Conservation (phyloP, 2,113 vertebrate genomes). For the Chascanopsetta lugubris region DNA sequence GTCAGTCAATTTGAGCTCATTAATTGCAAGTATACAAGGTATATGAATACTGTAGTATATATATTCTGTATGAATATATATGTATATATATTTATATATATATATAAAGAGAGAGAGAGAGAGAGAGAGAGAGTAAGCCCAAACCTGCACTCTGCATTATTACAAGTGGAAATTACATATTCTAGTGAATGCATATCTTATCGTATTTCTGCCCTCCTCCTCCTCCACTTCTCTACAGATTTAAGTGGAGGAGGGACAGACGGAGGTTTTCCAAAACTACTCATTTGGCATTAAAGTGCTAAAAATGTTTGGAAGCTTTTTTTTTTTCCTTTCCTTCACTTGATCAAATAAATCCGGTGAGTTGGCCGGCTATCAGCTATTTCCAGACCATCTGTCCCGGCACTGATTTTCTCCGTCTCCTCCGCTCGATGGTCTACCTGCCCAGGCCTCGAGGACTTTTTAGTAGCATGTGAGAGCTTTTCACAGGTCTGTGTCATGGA, state of each 20-base stretch:
- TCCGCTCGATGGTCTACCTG: slow-evolving; percentile 53
- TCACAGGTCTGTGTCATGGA: slow-evolving; percentile 40
- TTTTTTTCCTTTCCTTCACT: slow-evolving; percentile 52
- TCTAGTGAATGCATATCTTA: slow-evolving; percentile 14
- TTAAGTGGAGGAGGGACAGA: slow-evolving; percentile 58
- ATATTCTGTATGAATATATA: too few relatives aligned
- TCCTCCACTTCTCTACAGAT: slow-evolving; percentile 10
- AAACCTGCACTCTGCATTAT: not conserved
- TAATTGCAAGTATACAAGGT: too few relatives aligned
- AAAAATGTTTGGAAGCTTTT: slow-evolving; percentile 52
- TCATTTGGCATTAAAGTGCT: slow-evolving; percentile 59
- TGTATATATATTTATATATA: too few relatives aligned
- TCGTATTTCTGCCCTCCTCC: slow-evolving; percentile 31
- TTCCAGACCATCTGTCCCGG: slow-evolving; percentile 69
- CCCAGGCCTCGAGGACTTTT: slow-evolving; percentile 41
- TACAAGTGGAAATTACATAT: not conserved
- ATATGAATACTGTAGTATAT: too few relatives aligned
- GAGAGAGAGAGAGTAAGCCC: too few relatives aligned
- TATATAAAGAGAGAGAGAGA: too few relatives aligned
- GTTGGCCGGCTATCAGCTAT: slow-evolving; percentile 64
- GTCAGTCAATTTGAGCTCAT: not conserved
- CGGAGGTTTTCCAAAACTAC: slow-evolving; percentile 56
- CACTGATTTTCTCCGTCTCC: slow-evolving; percentile 53
- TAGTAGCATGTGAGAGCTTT: slow-evolving; percentile 10
- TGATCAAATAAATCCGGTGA: slow-evolving; percentile 66